Conservation (phyloP, 2,888 invertebrate genomes). For the Cerastoderma edule region DNA sequence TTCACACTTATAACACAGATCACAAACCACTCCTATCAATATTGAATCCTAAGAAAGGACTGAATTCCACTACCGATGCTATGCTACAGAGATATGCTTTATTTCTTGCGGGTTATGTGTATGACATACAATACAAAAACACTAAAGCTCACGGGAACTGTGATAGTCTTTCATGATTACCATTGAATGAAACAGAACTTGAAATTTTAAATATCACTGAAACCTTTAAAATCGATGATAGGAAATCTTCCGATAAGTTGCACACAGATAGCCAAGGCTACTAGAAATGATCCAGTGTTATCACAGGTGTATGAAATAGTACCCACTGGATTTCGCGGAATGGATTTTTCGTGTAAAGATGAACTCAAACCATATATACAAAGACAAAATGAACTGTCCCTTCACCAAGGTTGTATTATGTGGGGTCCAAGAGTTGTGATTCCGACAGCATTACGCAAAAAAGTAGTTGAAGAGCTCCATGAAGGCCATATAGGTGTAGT, state of each 20-base stretch:
- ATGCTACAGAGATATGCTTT: slow-evolving; percentile 47
- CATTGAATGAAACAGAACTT: slow-evolving; percentile 13
- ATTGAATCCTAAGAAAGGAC: slow-evolving; percentile 53
- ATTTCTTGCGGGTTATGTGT: slow-evolving; percentile 28
- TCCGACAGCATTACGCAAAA: too few species aligned
- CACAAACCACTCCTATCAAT: slow-evolving; percentile 60
- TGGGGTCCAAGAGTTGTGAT: too few species aligned
- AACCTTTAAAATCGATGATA: slow-evolving; percentile 59
- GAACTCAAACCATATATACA: slow-evolving; percentile 33
- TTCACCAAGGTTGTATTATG: too few species aligned
- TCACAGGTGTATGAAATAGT: slow-evolving; percentile 38
- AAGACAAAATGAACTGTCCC: slow-evolving; percentile 49
- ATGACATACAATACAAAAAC: slow-evolving; percentile 37
- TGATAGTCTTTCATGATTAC: slow-evolving; percentile 49
- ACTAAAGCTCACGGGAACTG: slow-evolving; percentile 53
- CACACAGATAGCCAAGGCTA: slow-evolving; percentile 29
- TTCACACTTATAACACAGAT: slow-evolving; percentile 78
- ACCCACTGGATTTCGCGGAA: slow-evolving; percentile 13
- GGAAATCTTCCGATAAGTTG: slow-evolving; percentile 67
- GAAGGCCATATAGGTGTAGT: too few species aligned
- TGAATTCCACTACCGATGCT: slow-evolving; percentile 49
- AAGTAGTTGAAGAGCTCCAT: too few species aligned
- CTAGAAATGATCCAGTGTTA: slow-evolving; percentile 37
- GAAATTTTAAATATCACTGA: slow-evolving; percentile 29
- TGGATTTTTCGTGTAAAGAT: neutral